phyloP scores from a whole-genome alignment of 2,888 invertebrate species.

The Cephus sareptanus region DNA sequence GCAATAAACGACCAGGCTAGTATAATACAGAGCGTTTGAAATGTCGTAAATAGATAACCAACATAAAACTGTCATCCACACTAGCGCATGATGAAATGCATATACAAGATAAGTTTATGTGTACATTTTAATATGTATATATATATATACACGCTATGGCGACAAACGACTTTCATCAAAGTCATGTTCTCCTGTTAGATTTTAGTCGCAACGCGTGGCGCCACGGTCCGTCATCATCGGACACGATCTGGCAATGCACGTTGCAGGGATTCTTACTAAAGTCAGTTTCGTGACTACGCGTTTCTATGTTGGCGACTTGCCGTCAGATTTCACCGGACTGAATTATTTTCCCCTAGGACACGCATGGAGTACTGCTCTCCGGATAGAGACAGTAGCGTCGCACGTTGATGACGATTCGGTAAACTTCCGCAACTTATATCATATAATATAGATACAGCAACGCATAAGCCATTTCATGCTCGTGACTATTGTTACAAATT shows the following conservation, averaged over 20 bases:
- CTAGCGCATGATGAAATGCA: background rate
- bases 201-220: slow-evolving; percentile 38
- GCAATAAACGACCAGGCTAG: slow-evolving; percentile 35
- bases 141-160: background rate
- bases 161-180: slow-evolving; percentile 9
- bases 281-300: background rate
- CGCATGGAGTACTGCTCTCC: background rate
- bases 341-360: background rate
- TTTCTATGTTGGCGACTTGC: background rate
- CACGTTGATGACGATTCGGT: background rate
- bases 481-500: background rate
- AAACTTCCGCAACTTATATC: background rate
- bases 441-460: background rate
- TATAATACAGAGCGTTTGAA: slow-evolving; percentile 9
- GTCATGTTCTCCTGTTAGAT: slow-evolving; percentile 32
- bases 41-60: background rate
- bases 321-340: background rate
- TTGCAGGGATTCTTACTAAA: background rate
- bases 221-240: slow-evolving; percentile 25
- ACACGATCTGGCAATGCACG: slow-evolving; percentile 8
- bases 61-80: background rate
- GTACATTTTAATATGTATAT: background rate
- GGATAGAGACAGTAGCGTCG: background rate
- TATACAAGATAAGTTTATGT: background rate
- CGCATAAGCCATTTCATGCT: background rate